These are phyloP conservation scores for Podilymbus podiceps DNA, from an alignment of 2,113 vertebrate species.

Conservation along the genomic window DNA sequence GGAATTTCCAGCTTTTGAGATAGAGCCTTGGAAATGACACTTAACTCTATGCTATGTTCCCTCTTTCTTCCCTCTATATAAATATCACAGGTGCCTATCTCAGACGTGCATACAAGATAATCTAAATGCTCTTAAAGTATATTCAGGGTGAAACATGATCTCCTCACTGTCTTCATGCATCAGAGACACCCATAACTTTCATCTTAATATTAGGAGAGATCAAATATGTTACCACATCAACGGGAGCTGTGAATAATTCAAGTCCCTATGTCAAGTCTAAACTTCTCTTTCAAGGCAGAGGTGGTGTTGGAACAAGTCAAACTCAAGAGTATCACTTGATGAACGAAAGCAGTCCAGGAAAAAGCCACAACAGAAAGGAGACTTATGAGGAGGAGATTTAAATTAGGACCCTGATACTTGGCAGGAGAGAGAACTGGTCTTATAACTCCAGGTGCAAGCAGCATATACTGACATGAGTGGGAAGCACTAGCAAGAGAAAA, in stretches of 20 bases:
- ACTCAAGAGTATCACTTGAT: neutral
- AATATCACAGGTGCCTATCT: neutral
- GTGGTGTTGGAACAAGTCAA: neutral
- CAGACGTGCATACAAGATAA: neutral
- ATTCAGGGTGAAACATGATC: neutral
- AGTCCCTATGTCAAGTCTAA: neutral
- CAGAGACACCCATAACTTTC: neutral
- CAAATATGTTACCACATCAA: neutral
- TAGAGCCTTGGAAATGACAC: neutral
- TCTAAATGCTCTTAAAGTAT: neutral
- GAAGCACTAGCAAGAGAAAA: neutral
- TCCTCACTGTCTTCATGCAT: neutral
- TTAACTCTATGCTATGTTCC: neutral
- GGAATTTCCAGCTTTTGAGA: neutral
- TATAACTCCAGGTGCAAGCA: neutral
- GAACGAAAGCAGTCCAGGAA: neutral
- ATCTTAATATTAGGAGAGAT: neutral
- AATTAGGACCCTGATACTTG: neutral
- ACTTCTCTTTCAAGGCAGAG: neutral
- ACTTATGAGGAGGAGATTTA: neutral
- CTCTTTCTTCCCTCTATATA: neutral
- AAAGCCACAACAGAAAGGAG: neutral
- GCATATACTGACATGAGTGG: neutral
- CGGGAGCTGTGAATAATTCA: neutral
- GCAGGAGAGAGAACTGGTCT: neutral